Evolutionary conservation across 2,113 vertebrate genomes (phyloP).

Genomic region (Ornithorhynchus anatinus): DNA sequence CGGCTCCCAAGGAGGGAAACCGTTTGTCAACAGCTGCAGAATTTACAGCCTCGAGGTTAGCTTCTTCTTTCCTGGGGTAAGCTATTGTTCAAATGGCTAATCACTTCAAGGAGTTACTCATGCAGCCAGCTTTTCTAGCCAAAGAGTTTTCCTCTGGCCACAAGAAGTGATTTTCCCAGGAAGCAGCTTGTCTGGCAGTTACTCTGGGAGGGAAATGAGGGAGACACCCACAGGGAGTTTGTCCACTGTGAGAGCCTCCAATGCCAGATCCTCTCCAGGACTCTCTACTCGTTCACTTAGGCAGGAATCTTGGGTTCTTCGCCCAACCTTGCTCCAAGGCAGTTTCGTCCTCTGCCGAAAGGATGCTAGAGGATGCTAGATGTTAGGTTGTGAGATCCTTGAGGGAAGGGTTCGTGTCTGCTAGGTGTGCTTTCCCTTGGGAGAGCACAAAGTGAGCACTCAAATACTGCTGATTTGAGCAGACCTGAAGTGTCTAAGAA

Average conservation of each 20-base stretch:
- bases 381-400: too few species aligned
- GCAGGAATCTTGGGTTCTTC: conserved; percentile 55
- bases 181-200: not conserved
- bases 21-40: not conserved
- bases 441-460: too few species aligned
- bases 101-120: not conserved
- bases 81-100: not conserved
- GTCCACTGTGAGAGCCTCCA: too few species aligned
- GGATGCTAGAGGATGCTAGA: too few species aligned
- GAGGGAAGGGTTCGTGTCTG: too few species aligned
- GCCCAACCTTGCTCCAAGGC: too few species aligned
- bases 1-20: conserved; percentile 9
- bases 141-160: not conserved
- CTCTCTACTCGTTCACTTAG: conserved; percentile 57
- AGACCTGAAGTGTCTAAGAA: too few species aligned
- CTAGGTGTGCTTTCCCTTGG: too few species aligned
- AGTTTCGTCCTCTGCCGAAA: too few species aligned
- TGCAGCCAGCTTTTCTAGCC: not conserved
- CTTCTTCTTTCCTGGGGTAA: not conserved
- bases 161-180: not conserved
- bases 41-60: not conserved
- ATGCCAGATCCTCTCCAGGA: too few species aligned
- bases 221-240: too few species aligned
- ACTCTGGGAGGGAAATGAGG: not conserved
- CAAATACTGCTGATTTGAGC: too few species aligned